Percentiles rank a stretch among this genome's conserved stretches.
Evolutionary conservation across 1,140 invertebrate species (phyloP).

Genomic region (Onthophagus taurus): DNA sequence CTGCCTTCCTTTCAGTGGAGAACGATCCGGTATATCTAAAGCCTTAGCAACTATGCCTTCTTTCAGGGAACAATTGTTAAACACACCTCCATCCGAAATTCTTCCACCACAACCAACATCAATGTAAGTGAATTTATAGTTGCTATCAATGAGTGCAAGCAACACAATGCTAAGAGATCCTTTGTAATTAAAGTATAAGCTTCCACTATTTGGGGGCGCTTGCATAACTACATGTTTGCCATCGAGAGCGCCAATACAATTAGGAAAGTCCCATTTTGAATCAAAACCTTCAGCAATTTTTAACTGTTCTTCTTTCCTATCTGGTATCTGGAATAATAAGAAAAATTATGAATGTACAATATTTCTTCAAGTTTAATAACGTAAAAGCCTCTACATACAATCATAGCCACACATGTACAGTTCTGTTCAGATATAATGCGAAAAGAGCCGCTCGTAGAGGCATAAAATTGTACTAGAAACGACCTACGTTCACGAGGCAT

Average conservation of each 20-base stretch:
- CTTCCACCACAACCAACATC: neutral
- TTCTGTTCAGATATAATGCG: too few relatives aligned
- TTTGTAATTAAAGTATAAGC: neutral
- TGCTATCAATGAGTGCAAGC: neutral
- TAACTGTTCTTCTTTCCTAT: too few relatives aligned
- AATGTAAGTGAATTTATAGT: slow-evolving; percentile 1
- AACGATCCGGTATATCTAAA: neutral
- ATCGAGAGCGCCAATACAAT: neutral
- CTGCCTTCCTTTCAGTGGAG: neutral
- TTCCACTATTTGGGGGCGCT: neutral
- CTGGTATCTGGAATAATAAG: too few relatives aligned
- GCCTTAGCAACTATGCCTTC: neutral
- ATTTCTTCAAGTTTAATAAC: too few relatives aligned
- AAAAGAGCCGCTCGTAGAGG: too few relatives aligned
- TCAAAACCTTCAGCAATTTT: too few relatives aligned
- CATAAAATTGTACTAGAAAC: too few relatives aligned
- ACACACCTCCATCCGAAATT: slow-evolving; percentile 1
- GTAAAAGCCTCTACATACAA: too few relatives aligned
- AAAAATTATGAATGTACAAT: too few relatives aligned
- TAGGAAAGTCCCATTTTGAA: neutral
- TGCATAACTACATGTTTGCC: neutral
- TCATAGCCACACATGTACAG: too few relatives aligned
- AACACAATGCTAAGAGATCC: neutral
- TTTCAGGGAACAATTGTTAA: neutral
- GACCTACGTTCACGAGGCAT: too few relatives aligned